Conservation (phyloP, 1,140 invertebrate genomes). For the Dreissena polymorpha region DNA sequence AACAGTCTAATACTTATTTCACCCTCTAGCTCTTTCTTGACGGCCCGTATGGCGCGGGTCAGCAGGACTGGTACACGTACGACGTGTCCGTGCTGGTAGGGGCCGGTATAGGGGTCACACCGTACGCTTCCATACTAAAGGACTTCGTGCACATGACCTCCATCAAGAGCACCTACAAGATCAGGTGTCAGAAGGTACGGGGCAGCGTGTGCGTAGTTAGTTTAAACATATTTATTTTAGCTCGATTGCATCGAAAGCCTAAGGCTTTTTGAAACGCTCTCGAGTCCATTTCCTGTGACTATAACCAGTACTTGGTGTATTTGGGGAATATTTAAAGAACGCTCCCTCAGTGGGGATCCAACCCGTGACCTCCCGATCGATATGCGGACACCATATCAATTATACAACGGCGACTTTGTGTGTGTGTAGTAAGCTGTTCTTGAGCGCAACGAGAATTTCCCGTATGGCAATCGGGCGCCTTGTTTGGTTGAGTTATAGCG, state of each 20-base stretch:
- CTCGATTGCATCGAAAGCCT: no score
- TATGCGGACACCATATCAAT: no score
- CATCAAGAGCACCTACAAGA: constrained; percentile 77
- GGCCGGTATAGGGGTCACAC: constrained; percentile 99
- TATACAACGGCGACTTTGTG: no score
- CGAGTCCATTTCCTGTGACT: no score
- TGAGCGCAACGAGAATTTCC: no score
- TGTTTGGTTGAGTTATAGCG: no score
- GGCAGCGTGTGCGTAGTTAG: neutral
- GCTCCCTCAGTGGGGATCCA: no score
- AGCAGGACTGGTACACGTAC: constrained; percentile 98
- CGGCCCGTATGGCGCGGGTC: constrained; percentile 98
- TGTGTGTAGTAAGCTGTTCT: neutral
- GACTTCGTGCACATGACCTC: constrained; percentile 78
- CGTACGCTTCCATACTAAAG: constrained; percentile 97
- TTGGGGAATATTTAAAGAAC: no score
- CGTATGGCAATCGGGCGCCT: no score
- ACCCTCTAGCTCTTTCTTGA: constrained; percentile 88
- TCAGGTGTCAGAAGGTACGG: constrained; percentile 78
- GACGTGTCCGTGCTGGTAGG: constrained; percentile 97
- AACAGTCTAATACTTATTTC: neutral
- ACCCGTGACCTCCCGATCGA: neutral
- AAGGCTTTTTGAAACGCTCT: no score
- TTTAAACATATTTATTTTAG: no score
- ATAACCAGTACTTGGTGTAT: no score